Base-by-base conservation (phyloP, 2,113 vertebrate species). In the Apeltes quadracus region DNA sequence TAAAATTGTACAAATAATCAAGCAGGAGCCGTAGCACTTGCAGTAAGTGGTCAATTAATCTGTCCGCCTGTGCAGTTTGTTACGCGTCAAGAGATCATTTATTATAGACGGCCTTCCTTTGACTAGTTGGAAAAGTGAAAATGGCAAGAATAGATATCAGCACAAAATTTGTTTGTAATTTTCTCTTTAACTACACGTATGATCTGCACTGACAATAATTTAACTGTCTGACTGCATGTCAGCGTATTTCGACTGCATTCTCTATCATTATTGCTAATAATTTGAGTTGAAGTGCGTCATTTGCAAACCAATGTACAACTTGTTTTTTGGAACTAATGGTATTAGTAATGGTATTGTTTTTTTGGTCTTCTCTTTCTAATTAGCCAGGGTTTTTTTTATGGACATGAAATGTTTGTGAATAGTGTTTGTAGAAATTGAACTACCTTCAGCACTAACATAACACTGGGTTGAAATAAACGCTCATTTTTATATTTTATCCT, bases 401-500 rank as follows among this genome's bases (percentile, higher is more conserved):
- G 20, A 48, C 18, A 20, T 48, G 34, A 3, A 39, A 36, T 2
- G 15, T 9, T 36, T 22, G 8, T 51, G 15, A 23, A 18, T 43
- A 36, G 18, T 14, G 12, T 8, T 12, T 41, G 13, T 36, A 43
- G 12, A 25, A 6, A 34, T 20, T 29, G 14, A 15, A 55, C 25
- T 54, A 27, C 25, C 1, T 27, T 15, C 34, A 57, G 16, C 34
- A 34, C 9, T n/a, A 62, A 0, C 16, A 22, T 41, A 34, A 4
- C 63, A 29, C 27, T 18, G 20, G 3, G 0, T 32, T 14, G 7
- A 51, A 36, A 61, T 9, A 68, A 50, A 43, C 36, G 38, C 1
- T 29, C 0, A 25, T 23, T 68, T 69, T 66, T 0, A 16, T 20
- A 4, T 68, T 81, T 61, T 74, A n/a, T 67, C 18, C 20, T 43